Evolutionary conservation across 2,888 invertebrate genomes (phyloP).

Genomic region (Dryobota labecula): DNA sequence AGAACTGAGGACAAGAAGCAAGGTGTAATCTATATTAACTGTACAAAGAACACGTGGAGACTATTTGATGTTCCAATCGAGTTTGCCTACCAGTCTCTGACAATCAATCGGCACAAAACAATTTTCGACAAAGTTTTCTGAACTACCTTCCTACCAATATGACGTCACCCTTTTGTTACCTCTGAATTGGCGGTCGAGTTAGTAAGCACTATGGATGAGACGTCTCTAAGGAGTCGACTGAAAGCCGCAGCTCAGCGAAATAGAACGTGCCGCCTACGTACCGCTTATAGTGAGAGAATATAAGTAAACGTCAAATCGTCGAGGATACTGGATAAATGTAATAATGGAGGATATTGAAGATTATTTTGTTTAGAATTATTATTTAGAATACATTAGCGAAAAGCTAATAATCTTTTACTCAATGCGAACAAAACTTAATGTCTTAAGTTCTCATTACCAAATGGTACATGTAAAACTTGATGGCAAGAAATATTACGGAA

Average conservation of each 20-base stretch:
- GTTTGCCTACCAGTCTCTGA: not conserved
- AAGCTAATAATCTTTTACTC: too few relatives aligned
- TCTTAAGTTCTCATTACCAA: too few relatives aligned
- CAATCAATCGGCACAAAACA: slow-evolving; percentile 1
- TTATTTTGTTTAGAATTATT: not conserved
- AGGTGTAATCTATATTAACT: not conserved
- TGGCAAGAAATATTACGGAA: too few relatives aligned
- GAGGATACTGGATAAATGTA: not conserved
- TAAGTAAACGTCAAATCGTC: not conserved
- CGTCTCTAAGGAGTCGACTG: not conserved
- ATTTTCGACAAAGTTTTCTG: not conserved
- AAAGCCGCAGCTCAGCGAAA: not conserved
- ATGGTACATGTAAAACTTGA: too few relatives aligned
- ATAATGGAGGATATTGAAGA: not conserved
- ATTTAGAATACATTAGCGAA: not conserved
- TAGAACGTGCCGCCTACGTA: not conserved
- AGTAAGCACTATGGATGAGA: not conserved
- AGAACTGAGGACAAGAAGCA: not conserved
- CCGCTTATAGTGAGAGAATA: not conserved
- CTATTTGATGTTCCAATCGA: not conserved
- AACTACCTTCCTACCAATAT: too few relatives aligned
- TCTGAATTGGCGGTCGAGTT: not conserved
- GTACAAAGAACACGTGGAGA: not conserved
- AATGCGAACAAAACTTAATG: too few relatives aligned
- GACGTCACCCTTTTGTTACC: not conserved